phyloP scores from a whole-genome alignment of 2,113 vertebrate genomes.

The Apodemus sylvaticus region DNA sequence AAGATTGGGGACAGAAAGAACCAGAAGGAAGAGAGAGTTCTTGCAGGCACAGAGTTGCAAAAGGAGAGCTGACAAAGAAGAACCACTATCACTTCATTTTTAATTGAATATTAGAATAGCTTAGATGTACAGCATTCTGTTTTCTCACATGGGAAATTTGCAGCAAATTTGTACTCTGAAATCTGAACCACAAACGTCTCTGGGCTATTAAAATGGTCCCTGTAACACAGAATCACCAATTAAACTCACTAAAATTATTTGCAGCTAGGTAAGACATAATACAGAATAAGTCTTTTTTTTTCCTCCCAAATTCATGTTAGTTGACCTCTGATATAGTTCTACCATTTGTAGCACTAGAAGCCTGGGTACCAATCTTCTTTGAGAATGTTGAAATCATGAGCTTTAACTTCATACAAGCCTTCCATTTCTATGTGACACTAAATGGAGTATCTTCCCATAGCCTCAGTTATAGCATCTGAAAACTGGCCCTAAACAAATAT shows the following conservation, averaged over 20 bases:
- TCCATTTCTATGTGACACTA: background rate
- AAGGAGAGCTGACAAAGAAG: conserved; percentile 55
- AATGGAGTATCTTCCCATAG: background rate
- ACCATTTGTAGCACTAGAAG: background rate
- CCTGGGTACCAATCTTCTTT: background rate
- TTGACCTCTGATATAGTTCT: background rate
- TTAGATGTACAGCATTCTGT: background rate
- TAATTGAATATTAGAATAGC: conserved; percentile 64
- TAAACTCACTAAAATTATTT: background rate
- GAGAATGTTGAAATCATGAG: background rate
- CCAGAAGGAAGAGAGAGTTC: conserved; percentile 18
- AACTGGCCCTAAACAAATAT: background rate
- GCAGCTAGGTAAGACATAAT: background rate
- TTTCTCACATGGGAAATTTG: background rate
- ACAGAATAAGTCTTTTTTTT: background rate
- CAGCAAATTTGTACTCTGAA: background rate
- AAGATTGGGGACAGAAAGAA: conserved; percentile 66
- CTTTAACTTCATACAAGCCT: background rate
- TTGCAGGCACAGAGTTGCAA: conserved; percentile 41
- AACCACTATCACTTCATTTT: conserved; percentile 40
- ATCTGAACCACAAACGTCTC: background rate
- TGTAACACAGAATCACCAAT: background rate
- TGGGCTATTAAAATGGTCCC: background rate
- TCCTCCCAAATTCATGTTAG: conserved; percentile 19
- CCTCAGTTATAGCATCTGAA: background rate